Conservation (phyloP, 92 coral and sea anemone species). For the Parazoanthus darwini region DNA sequence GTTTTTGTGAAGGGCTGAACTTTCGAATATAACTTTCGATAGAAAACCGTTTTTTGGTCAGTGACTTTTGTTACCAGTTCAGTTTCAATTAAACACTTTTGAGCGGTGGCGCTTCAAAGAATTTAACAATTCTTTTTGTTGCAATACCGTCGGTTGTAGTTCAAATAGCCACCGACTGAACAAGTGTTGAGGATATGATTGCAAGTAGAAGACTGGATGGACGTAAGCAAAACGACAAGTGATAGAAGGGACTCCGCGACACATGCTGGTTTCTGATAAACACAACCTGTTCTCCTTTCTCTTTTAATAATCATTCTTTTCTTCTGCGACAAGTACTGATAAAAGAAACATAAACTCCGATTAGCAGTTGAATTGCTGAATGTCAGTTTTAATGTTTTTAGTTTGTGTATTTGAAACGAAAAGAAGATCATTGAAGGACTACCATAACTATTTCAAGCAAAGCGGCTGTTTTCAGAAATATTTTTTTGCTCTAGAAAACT, state of each 20-base stretch:
- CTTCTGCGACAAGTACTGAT: not conserved
- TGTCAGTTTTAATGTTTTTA: not conserved
- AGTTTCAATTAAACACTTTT: not conserved
- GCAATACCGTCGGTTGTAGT: not conserved
- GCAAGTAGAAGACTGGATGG: not conserved
- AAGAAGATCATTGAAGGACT: not conserved
- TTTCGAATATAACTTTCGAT: not conserved
- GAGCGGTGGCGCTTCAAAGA: not conserved
- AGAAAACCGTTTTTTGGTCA: no score
- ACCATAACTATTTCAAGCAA: not conserved
- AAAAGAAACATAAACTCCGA: not conserved
- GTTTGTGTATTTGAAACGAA: not conserved
- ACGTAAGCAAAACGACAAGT: not conserved
- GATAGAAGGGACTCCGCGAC: not conserved
- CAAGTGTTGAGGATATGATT: not conserved
- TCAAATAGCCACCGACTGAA: not conserved
- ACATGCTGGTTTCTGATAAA: conserved; percentile 2
- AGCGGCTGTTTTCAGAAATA: not conserved
- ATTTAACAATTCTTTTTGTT: not conserved
- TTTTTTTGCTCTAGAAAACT: not conserved
- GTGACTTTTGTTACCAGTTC: not conserved
- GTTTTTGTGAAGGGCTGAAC: not conserved
- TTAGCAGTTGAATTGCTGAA: conserved; percentile 10
- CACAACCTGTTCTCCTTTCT: not conserved
- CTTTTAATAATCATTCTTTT: not conserved